A percentile compares a stretch with the other conserved stretches of the same genome.
Evolutionary conservation across 2,888 invertebrate genomes (phyloP).

Genomic region (Penaeus monodon): DNA sequence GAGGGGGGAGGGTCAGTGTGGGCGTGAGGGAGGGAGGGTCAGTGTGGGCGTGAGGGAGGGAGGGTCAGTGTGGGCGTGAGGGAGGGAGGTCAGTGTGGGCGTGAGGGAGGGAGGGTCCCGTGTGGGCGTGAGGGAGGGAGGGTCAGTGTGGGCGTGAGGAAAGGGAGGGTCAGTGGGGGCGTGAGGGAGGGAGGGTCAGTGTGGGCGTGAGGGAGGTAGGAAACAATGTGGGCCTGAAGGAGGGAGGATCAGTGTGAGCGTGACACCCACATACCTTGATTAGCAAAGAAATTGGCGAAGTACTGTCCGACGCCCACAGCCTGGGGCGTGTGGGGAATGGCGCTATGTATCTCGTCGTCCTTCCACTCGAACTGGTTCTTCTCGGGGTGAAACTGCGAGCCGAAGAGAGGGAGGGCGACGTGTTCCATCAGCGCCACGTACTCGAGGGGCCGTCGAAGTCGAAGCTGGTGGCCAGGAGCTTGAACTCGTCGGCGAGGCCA

Average conservation of each 20-base stretch:
- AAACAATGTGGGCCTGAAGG: too few relatives aligned
- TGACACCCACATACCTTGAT: constrained; percentile 72
- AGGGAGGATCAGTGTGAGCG: too few relatives aligned
- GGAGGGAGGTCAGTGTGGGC: neutral
- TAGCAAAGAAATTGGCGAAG: constrained; percentile 85
- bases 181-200: too few relatives aligned
- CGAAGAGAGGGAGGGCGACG: constrained; percentile 82
- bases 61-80: neutral
- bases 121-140: too few relatives aligned
- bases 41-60: neutral
- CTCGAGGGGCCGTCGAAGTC: constrained; percentile 76
- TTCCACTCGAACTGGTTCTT: constrained; percentile 85
- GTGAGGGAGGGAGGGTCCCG: neutral
- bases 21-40: too few relatives aligned
- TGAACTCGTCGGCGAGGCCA: constrained; percentile 77
- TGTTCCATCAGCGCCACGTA: constrained; percentile 87
- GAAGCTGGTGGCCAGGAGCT: constrained; percentile 78
- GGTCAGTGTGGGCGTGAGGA: too few relatives aligned
- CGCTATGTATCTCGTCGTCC: constrained; percentile 9
- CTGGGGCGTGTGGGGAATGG: constrained; percentile 77
- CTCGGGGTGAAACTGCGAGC: constrained; percentile 92
- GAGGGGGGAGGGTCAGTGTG: too few relatives aligned
- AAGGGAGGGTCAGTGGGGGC: too few relatives aligned
- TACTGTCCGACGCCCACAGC: constrained; percentile 80
- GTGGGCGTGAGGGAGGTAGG: too few relatives aligned